Conservation (phyloP, 35 echinoderm and acorn worm species). For the Apostichopus japonicus region DNA sequence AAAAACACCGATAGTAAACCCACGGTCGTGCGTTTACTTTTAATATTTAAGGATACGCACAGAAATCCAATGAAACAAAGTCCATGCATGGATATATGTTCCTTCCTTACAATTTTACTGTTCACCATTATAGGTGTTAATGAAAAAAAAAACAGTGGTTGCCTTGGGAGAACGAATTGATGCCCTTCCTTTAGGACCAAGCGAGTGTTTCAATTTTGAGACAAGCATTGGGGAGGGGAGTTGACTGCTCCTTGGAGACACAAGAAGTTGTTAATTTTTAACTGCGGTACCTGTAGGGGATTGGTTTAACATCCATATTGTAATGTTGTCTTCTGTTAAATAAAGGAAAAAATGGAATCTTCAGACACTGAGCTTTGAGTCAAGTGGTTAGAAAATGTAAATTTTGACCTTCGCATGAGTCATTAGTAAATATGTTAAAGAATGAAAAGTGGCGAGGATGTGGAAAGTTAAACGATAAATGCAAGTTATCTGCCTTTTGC, state of each 20-base stretch:
- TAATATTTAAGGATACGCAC: too few species aligned
- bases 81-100: not conserved
- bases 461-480: not conserved
- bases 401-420: conserved; percentile 18
- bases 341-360: not conserved
- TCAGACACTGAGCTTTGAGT: not conserved
- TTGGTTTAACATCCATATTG: conserved; percentile 36
- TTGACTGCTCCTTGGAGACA: conserved; percentile 28
- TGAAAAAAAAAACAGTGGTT: not conserved
- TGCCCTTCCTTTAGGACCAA: not conserved
- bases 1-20: too few species aligned
- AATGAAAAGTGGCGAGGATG: not conserved
- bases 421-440: not conserved
- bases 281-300: conserved; percentile 21
- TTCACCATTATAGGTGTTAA: not conserved
- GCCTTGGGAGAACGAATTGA: not conserved
- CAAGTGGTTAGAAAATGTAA: not conserved
- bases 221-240: not conserved
- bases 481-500: not conserved
- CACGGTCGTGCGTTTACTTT: too few species aligned
- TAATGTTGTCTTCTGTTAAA: not conserved
- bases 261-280: conserved; percentile 42
- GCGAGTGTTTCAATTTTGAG: conserved; percentile 5
- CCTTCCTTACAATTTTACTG: not conserved
- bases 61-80: not conserved